Base-by-base conservation (phyloP, 2,113 vertebrate species). In the Martes martes region DNA sequence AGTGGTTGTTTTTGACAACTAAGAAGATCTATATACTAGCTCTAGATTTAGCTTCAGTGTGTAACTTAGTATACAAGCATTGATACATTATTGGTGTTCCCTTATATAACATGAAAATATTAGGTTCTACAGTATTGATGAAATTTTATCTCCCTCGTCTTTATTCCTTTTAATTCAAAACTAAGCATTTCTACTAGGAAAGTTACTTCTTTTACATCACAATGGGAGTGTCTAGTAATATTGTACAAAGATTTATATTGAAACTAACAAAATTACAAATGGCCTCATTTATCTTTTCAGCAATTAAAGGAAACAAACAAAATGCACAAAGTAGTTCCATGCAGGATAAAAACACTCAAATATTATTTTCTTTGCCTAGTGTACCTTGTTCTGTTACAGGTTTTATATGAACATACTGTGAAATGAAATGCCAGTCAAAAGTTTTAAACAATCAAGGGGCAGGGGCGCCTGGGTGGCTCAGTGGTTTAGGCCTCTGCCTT, bases 1-100 rank as follows among this genome's bases (percentile, higher is more conserved):
- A 89, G 39, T 85, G 76, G 42, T 73, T 93, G 52, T 76, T 91
- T 91, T 95, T 81, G 92, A 96, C 89, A 96, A 36, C 36, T 76
- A 74, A 71, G 79, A 97, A 94, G 89, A 85, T 81, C 61, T 88
- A 79, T 84, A 18, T 95, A 85, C 11, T 96, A 71, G 31, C 36
- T 91, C 67, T 80, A 92, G 59, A 88, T 90, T 93, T 96, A 55
- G 31, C 80, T 97, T 95, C 33, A 86, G 55, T 93, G 95, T 95
- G 39, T 88, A 76, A 92, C 15, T 47, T 80, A 88, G 26, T 67
- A 73, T 28, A 89, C 26, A 55, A 91, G n/a, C 31, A 33, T 67
- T 84, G 90, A 92, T 95, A 87, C 26, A 74, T 90, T 87, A 79
- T 15, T 87, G 19, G 11, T 87, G n/a, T 96, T 69, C 90, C 14